Percentiles rank a stretch among this genome's conserved stretches.
Conservation (phyloP, 2,797 vertebrate species). For the Pogoniulus pusillus region DNA sequence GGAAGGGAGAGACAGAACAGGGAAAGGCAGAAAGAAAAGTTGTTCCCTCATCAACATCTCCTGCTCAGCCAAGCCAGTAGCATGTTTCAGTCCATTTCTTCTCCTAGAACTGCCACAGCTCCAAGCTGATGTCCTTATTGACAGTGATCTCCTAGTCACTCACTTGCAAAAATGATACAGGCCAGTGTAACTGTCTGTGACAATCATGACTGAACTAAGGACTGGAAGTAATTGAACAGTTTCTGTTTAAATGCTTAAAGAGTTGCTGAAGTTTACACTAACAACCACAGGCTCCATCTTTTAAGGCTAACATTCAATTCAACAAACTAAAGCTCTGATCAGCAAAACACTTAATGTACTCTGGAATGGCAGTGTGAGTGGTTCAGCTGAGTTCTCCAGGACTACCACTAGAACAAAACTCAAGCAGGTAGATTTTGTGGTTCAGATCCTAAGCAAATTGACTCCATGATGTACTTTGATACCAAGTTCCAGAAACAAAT, state of each 20-base stretch:
- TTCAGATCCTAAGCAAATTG: neutral
- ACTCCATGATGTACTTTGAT: neutral
- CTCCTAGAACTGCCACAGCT: neutral
- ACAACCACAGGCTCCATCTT: neutral
- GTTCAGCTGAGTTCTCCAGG: neutral
- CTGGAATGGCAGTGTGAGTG: too few species aligned
- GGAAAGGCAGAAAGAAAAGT: accelerated
- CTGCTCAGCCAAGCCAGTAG: neutral
- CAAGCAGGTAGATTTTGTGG: neutral
- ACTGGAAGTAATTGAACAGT: neutral
- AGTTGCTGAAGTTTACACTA: neutral
- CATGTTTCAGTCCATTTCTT: neutral
- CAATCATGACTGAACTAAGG: too few species aligned
- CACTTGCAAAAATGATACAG: neutral
- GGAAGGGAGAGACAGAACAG: neutral
- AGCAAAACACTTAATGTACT: neutral
- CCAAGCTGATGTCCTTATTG: neutral
- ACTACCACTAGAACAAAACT: neutral
- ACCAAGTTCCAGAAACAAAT: neutral
- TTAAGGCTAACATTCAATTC: neutral
- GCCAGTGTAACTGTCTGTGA: neutral
- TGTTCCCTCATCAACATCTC: neutral
- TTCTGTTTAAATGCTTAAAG: neutral
- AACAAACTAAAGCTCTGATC: neutral
- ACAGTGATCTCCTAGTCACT: neutral